These are phyloP conservation scores for Bucorvus abyssinicus DNA, from an alignment of 2,797 vertebrate species.

Conservation along the genomic window DNA sequence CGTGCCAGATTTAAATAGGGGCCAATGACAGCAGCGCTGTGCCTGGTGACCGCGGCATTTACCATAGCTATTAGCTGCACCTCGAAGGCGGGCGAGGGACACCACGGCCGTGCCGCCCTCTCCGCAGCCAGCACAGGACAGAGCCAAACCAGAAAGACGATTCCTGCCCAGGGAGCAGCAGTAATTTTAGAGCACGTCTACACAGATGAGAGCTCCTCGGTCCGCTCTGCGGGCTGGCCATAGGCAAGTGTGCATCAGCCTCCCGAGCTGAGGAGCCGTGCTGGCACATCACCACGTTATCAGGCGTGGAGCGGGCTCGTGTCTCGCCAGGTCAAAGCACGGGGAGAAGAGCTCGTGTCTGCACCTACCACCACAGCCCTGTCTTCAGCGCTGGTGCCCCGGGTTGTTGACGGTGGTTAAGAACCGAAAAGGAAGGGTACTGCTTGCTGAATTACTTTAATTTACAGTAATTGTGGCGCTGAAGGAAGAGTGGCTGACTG, in stretches of 20 bases:
- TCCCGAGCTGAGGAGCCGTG: accelerated
- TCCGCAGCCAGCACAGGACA: accelerated
- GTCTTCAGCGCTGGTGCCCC: neutral
- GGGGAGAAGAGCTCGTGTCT: neutral
- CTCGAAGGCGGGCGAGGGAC: accelerated
- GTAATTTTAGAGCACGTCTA: neutral
- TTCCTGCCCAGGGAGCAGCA: neutral
- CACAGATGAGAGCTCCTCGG: neutral
- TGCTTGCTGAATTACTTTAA: neutral
- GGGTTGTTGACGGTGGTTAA: neutral
- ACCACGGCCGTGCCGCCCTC: neutral
- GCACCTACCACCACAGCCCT: neutral
- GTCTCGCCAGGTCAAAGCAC: neutral
- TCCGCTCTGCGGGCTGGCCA: neutral
- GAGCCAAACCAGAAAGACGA: neutral
- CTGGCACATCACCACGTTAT: accelerated
- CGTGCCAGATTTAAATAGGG: neutral
- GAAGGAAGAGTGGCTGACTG: neutral
- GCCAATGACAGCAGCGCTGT: neutral
- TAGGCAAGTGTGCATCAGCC: neutral
- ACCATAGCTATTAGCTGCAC: neutral
- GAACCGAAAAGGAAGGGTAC: neutral
- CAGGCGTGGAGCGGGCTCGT: neutral
- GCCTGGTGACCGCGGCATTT: accelerated
- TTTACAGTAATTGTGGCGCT: neutral